Conservation (phyloP, 2,797 vertebrate species). For the Spheniscus humboldti region DNA sequence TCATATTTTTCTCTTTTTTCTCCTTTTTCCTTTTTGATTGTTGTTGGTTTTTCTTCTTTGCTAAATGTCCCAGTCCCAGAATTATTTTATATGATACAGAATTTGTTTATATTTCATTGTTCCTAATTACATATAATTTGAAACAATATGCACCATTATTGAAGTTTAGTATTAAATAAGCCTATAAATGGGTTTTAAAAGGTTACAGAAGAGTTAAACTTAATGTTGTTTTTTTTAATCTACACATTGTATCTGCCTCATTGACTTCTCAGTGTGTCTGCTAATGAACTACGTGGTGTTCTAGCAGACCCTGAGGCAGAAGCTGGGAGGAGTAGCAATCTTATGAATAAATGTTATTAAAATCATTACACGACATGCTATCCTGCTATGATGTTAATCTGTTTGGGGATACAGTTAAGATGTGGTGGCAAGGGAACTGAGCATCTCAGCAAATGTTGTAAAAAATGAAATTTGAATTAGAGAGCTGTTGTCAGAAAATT, state of each 20-base stretch:
- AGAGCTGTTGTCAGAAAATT: not conserved
- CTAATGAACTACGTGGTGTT: not conserved
- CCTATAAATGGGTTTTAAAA: not conserved
- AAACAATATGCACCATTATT: not conserved
- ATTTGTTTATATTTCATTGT: not conserved
- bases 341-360: constrained; percentile 46
- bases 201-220: constrained; percentile 11
- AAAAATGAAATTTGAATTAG: not conserved
- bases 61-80: not conserved
- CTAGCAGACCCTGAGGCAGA: constrained; percentile 22
- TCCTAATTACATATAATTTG: not conserved
- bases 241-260: constrained; percentile 18
- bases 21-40: not conserved
- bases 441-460: not conserved
- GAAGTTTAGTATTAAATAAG: constrained; percentile 2
- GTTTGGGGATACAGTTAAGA: not conserved
- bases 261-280: constrained; percentile 30
- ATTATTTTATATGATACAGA: not conserved
- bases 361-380: constrained; percentile 21
- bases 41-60: not conserved
- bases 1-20: not conserved
- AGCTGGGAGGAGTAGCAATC: constrained; percentile 13
- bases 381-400: constrained; percentile 23
- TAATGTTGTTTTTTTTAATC: not conserved
- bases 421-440: not conserved